Base-by-base conservation (phyloP, 1,140 invertebrate genomes). In the Chrysoperla carnea region DNA sequence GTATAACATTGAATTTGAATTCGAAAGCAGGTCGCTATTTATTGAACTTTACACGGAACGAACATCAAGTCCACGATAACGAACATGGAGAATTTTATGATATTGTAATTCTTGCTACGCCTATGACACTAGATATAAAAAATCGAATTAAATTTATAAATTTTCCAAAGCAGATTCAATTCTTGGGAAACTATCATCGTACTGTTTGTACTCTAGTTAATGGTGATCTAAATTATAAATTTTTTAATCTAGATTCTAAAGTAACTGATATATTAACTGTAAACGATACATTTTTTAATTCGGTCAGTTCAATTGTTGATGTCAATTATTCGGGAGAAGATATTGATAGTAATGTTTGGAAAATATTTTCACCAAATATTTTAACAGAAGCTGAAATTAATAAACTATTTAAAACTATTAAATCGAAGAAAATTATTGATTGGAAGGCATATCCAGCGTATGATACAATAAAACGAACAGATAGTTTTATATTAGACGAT, bases 401-500 rank as follows among this genome's bases (percentile, higher is more conserved):
- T 8, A 42, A 53, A 13, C 58, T 78, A 33, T 78, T 80, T 52
- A 48, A 53, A 37, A 51, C 63, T 17, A 61, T 67, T 52, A 50
- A 60, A 42, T 47, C 59, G 38, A 39, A 63, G 8, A 46, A 58
- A 29, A 53, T 64, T 8, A 50, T 55, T 9, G 54, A 65, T 45
- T 80, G 76, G 77, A 58, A 68, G 36, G 76, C 76, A 2, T 81
- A 80, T 59, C 78, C 77, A 8, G 55, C 69, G 14, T 81, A 81
- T 53, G 45, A 55, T 14, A 49, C 55, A 5, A 48, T 56, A 8
- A 45, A 56, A 27, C 53, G 56, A 35, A 46, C 67, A 3, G 63
- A 66, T 37, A 60, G 66, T 33, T 79, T 80, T 52, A 57, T 70
- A 37, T 48, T 79, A 0, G 54, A 71, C 47, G 59, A 70, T 40